A percentile compares a stretch with the other conserved stretches of the same genome.
Evolutionary conservation across 2,797 vertebrate genomes (phyloP).

Genomic region (Nothura maculosa): DNA sequence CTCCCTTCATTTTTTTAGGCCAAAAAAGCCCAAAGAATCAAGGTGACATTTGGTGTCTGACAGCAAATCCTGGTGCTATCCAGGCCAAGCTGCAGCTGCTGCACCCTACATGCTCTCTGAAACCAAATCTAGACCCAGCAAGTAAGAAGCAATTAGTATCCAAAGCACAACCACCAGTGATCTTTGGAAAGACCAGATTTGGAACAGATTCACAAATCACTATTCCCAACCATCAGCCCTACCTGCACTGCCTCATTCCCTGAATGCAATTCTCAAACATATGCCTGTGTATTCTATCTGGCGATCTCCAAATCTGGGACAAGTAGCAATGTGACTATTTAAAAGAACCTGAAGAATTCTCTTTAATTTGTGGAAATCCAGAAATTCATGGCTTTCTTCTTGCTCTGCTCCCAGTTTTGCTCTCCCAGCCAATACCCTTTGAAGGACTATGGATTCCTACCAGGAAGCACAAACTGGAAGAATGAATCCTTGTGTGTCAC

Average conservation of each 20-base stretch:
- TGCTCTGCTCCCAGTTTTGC: not conserved
- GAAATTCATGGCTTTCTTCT: not conserved
- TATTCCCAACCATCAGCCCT: not conserved
- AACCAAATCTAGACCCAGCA: not conserved
- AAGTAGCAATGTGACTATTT: not conserved
- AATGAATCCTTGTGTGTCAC: not conserved
- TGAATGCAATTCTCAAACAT: not conserved
- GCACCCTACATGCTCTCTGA: not conserved
- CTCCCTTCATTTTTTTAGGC: not conserved
- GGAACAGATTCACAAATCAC: not conserved
- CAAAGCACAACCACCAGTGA: fast-evolving
- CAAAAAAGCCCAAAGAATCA: not conserved
- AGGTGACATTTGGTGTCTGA: constrained; percentile 25
- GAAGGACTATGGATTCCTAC: not conserved
- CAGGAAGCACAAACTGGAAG: not conserved
- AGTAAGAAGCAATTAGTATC: not conserved
- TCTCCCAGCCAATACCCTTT: not conserved
- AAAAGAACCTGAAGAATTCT: not conserved
- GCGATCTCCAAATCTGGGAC: not conserved
- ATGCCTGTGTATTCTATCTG: not conserved
- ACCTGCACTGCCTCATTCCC: not conserved
- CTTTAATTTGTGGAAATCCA: not conserved
- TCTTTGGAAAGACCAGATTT: not conserved
- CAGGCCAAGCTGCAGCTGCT: constrained; percentile 53
- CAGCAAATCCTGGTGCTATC: not conserved